Conservation (phyloP, 2,797 vertebrate species). For the Stomatorhinus walkeri region DNA sequence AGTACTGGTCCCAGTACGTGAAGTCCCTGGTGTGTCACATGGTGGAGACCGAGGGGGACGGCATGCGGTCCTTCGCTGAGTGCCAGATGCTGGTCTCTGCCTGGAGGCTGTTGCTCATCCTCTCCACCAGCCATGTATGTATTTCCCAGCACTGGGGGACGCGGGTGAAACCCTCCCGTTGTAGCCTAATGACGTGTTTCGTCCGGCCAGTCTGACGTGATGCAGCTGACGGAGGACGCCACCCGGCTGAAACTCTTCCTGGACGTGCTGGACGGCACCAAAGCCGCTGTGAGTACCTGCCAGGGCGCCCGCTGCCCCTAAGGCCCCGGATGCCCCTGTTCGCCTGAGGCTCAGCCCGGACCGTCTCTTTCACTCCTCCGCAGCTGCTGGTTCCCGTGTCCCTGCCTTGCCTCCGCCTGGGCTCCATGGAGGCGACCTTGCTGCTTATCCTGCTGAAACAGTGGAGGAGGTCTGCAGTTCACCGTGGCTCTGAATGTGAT, state of each 20-base stretch:
- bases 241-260: slow-evolving; percentile 77
- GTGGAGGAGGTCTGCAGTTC: slow-evolving; percentile 74
- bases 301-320: background rate
- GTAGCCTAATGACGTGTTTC: background rate
- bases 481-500: background rate
- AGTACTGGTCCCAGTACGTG: slow-evolving; percentile 92
- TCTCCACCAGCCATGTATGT: slow-evolving; percentile 78
- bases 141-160: background rate
- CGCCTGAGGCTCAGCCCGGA: background rate
- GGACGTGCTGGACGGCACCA: slow-evolving; percentile 82
- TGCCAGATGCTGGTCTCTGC: slow-evolving; percentile 90
- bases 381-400: slow-evolving; percentile 79
- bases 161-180: background rate
- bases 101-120: slow-evolving; percentile 88
- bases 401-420: slow-evolving; percentile 77
- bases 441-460: slow-evolving; percentile 86
- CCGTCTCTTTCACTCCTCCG: background rate
- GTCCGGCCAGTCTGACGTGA: slow-evolving; percentile 72
- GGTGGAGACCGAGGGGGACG: slow-evolving; percentile 73
- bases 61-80: slow-evolving; percentile 68
- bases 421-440: slow-evolving; percentile 88
- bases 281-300: slow-evolving; percentile 70
- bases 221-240: slow-evolving; percentile 77
- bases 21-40: slow-evolving; percentile 74
- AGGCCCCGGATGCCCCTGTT: background rate